phyloP scores from a whole-genome alignment of 2,797 vertebrate species.

The Malacoraja senta region DNA sequence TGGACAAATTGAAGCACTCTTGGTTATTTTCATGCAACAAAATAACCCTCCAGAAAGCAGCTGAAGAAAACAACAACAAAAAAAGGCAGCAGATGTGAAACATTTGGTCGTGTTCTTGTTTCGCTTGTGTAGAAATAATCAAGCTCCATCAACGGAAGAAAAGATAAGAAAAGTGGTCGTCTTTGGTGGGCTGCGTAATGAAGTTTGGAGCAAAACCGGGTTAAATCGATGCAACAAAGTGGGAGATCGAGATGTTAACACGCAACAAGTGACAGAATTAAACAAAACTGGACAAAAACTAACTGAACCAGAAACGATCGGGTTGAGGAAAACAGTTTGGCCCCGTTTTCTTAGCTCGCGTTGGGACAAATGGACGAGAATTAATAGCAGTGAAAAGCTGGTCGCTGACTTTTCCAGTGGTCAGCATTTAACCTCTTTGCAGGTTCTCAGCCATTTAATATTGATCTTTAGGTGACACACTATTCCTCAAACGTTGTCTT shows the following conservation, averaged over 20 bases:
- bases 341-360: not conserved
- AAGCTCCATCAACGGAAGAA: not conserved
- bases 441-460: not conserved
- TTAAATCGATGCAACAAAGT: not conserved
- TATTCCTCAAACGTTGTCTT: not conserved
- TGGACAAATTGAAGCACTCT: slow-evolving; percentile 29
- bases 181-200: slow-evolving; percentile 1
- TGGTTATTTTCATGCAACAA: slow-evolving; percentile 31
- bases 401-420: not conserved
- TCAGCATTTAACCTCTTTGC: not conserved
- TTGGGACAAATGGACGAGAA: not conserved
- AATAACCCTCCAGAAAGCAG: slow-evolving; percentile 25
- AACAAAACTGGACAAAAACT: slow-evolving; percentile 27
- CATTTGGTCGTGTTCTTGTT: slow-evolving; percentile 11
- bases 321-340: no score
- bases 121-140: slow-evolving; percentile 31
- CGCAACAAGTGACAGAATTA: slow-evolving; percentile 11
- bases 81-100: slow-evolving; percentile 31
- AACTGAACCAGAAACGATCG: slow-evolving; percentile 23
- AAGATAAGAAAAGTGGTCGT: not conserved
- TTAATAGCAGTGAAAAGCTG: not conserved
- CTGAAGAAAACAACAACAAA: slow-evolving; percentile 3
- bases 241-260: slow-evolving; percentile 24
- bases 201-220: slow-evolving; percentile 2
- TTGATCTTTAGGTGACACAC: not conserved